Percentiles rank a stretch among this genome's conserved stretches.
Conservation (phyloP, 2,113 vertebrate genomes). For the Cisticola juncidis region DNA sequence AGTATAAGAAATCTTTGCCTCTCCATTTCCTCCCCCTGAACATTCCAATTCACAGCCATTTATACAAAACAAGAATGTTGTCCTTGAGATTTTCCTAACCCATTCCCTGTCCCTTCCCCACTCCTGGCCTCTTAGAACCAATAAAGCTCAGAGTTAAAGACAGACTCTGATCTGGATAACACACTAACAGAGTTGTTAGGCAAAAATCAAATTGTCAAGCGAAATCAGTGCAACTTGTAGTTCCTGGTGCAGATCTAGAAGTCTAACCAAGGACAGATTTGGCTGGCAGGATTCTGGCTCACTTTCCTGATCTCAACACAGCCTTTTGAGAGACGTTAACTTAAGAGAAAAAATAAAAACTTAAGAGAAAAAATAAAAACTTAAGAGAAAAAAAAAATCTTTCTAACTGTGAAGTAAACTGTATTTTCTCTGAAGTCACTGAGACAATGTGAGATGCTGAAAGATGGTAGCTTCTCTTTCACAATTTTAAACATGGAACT, state of each 20-base stretch:
- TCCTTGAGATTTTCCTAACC: neutral
- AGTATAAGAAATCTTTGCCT: neutral
- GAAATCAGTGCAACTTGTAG: neutral
- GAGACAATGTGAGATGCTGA: neutral
- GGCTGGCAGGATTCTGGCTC: neutral
- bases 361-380: no score
- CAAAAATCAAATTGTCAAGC: neutral
- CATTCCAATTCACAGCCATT: neutral
- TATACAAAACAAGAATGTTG: neutral
- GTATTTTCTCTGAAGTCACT: neutral
- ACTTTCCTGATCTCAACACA: neutral
- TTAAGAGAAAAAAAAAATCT: no score
- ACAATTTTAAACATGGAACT: neutral
- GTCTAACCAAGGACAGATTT: neutral
- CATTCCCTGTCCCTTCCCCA: neutral
- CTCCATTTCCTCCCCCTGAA: neutral
- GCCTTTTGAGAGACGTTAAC: neutral
- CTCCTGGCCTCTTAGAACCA: neutral
- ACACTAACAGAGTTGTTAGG: neutral
- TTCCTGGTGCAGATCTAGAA: neutral
- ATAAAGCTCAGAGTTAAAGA: neutral
- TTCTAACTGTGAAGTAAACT: neutral
- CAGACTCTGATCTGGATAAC: neutral
- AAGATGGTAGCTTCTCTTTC: neutral
- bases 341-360: neutral